A percentile compares a stretch with the other conserved stretches of the same genome.
These are phyloP conservation scores for Eupithecia vulgata DNA, from an alignment of 2,888 invertebrate genomes.

Conservation along the genomic window DNA sequence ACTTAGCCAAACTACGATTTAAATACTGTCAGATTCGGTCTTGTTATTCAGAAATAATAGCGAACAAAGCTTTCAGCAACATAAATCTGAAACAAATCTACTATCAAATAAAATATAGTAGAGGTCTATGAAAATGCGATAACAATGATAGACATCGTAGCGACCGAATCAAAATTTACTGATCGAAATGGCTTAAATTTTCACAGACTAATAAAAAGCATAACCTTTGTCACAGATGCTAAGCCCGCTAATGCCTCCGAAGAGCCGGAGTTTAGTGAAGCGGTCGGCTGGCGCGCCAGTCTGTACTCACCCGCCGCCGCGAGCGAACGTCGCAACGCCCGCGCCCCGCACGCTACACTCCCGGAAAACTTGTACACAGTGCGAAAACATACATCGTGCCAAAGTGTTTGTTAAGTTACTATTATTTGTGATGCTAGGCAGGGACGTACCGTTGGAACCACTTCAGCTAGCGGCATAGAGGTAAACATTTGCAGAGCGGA, in stretches of 20 bases:
- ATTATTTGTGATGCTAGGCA: conserved; percentile 53
- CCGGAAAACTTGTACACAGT: conserved; percentile 59
- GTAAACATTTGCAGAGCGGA: conserved; percentile 73
- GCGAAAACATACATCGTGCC: conserved; percentile 47
- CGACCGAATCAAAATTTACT: conserved; percentile 19
- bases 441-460: conserved; percentile 55
- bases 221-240: conserved; percentile 72
- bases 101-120: conserved; percentile 2
- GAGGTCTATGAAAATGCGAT: conserved; percentile 12
- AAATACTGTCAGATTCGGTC: conserved; percentile 5
- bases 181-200: conserved; percentile 28
- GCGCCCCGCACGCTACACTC: conserved; percentile 46
- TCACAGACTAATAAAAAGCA: conserved; percentile 56
- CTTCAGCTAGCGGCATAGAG: conserved; percentile 61
- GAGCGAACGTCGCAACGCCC: conserved; percentile 63
- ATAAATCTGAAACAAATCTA: conserved; percentile 3
- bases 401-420: conserved; percentile 55
- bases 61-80: not conserved
- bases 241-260: conserved; percentile 65
- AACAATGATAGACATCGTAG: conserved; percentile 10
- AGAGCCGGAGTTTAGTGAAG: conserved; percentile 67
- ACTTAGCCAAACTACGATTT: conserved; percentile 14
- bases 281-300: conserved; percentile 59
- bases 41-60: conserved; percentile 4
- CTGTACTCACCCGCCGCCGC: conserved; percentile 66